Evolutionary conservation across 2,888 invertebrate species (phyloP), one percentile per base, ranked within the genome.

Genomic region (Nyleta sp.): DNA sequence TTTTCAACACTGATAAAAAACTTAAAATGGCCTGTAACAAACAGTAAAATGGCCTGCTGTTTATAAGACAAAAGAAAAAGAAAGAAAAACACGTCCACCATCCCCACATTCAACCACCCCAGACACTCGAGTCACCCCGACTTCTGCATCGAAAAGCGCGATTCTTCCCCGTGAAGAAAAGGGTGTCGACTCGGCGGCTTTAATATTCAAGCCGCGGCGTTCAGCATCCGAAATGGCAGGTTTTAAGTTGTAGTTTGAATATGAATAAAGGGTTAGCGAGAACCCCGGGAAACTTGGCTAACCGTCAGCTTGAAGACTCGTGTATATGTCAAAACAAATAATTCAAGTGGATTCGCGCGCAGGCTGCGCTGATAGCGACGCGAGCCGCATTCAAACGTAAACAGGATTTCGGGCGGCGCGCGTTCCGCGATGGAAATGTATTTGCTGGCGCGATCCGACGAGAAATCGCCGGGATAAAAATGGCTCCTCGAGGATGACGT

Each of bases 271-370:
- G 68, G 67, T 70, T 64, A 75, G 53, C 50, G 31, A 70, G 57
- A 62, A 40, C n/a, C 31, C 46, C 17, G 28, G 40, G 18, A 59
- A 77, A 52, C 55, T 64, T 59, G 62, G 75, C 68, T n/a, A n/a
- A 22, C 48, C 64, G 65, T 77, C 71, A 60, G 64, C 64, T 70
- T 50, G 64, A 50, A 64, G 70, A 35, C 40, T 65, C 44, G 53
- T 70, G 74, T 78, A 74, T 70, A 78, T 60, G 74, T 74, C 68
- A 70, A 70, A 74, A 74, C 70, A 78, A 70, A 78, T 70, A 78
- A 78, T 64, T 74, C 78, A 62, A 64, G 52, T 28, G 48, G 55
- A 48, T 33, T 48, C 50, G n/a, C 48, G 48, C 46, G 40, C 22
- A 46, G n/a, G 15, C 33, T 40, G 52, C 44, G 28, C 44, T 38